Base-by-base conservation (phyloP, 1,140 invertebrate genomes). In the Bombus sylvicola region DNA sequence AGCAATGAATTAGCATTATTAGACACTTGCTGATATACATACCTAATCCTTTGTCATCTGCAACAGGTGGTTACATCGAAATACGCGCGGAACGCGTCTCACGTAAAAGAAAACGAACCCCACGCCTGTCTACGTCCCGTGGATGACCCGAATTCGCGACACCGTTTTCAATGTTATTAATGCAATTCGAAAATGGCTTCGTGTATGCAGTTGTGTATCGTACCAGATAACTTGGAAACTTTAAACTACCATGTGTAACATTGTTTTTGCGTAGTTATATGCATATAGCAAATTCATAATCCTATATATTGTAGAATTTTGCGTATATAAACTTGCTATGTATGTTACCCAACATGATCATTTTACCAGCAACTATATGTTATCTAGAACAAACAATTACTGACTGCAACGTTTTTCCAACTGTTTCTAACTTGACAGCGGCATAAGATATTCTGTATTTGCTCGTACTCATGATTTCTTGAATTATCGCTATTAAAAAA, bases 61-160 rank as follows among this genome's bases (percentile, higher is more conserved):
- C 90, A 91, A 91, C 90, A 91, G 89, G 90, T 91, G 89, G 90
- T 86, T 90, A 91, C 87, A 90, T 88, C 84, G 90, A 88, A 91
- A 79, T 72, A 53, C 74, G 53, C 73, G 66, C 64, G 81, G 83
- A 8, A 81, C 81, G 83, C 83, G 71, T 83, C 81, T 86, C 74
- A 62, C 89, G 89, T 22, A 64, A 87, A 90, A 90, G 86, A 90
- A 90, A 86, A 89, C 77, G 41, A 15, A 15, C 5, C 28, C 13
- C 22, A 5, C 4, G 43, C 9, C 18, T 25, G 5, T 53, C 47
- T 53, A 28, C 37, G 31, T 37, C 53, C 15, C 22, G 22, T 22
- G 28, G 10, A 13, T 53, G 47, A 25, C 5, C 53, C n/a, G 0
- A 9, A 64, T 41, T n/a, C 57, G 25, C 47, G 15, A 28, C 4